These are phyloP conservation scores for Scomber japonicus DNA, from an alignment of 2,113 vertebrate species.

Conservation along the genomic window DNA sequence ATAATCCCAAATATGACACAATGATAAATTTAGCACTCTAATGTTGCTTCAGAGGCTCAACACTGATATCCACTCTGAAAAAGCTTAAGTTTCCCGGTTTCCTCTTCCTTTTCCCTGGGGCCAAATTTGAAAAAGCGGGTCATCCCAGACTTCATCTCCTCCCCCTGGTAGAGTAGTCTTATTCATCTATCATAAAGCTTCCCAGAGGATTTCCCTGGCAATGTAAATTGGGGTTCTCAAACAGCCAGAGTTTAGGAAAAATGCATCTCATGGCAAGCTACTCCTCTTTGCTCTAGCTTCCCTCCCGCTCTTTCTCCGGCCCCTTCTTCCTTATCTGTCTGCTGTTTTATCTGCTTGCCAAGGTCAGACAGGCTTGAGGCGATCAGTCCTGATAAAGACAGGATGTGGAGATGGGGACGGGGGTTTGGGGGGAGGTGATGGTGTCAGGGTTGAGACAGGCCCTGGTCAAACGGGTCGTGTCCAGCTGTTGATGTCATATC, in stretches of 20 bases:
- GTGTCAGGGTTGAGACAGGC: conserved; percentile 30
- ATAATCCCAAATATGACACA: conserved; percentile 72
- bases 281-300: conserved; percentile 32
- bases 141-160: conserved; percentile 76
- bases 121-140: conserved; percentile 83
- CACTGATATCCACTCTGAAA: conserved; percentile 55
- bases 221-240: conserved; percentile 77
- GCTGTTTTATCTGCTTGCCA: conserved; percentile 79
- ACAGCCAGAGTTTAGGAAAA: conserved; percentile 67
- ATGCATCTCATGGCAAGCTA: conserved; percentile 45
- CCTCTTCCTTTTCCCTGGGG: conserved; percentile 73
- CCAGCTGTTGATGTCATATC: conserved; percentile 53
- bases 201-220: conserved; percentile 74
- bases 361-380: conserved; percentile 81
- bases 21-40: conserved; percentile 72
- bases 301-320: conserved; percentile 5
- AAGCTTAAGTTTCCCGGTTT: conserved; percentile 74
- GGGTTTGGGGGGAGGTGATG: background rate
- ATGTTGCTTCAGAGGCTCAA: conserved; percentile 55
- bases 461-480: conserved; percentile 63
- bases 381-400: conserved; percentile 79
- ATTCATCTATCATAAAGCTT: conserved; percentile 83
- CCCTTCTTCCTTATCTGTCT: conserved; percentile 73
- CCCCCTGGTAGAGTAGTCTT: conserved; percentile 61
- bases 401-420: conserved; percentile 47